phyloP scores from a whole-genome alignment of 2,113 vertebrate genomes.

The Centropristis striata region DNA sequence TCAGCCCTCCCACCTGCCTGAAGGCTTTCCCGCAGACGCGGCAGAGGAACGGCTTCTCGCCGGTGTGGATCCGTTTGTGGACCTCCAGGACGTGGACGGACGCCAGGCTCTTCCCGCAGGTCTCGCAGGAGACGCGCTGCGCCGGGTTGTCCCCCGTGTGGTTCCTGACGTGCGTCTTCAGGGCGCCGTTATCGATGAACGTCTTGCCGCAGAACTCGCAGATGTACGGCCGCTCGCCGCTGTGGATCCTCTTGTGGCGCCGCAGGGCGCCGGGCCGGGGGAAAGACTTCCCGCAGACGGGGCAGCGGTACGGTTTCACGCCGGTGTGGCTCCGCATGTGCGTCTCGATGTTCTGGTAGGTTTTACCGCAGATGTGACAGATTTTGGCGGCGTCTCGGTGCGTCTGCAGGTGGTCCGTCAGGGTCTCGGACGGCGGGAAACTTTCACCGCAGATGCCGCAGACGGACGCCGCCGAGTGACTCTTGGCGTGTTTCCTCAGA shows the following conservation, averaged over 20 bases:
- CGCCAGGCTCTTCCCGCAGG: constrained; percentile 75
- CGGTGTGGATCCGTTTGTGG: constrained; percentile 71
- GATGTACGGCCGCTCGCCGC: constrained; percentile 33
- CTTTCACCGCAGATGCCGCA: constrained; percentile 58
- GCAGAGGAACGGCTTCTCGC: constrained; percentile 72
- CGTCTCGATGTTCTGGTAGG: constrained; percentile 66
- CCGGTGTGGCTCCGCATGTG: constrained; percentile 74
- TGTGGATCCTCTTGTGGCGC: constrained; percentile 66
- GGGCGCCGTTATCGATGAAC: constrained; percentile 30
- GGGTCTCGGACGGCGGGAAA: neutral
- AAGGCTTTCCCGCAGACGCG: constrained; percentile 85
- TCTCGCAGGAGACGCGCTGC: constrained; percentile 56
- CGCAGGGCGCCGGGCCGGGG: constrained; percentile 46
- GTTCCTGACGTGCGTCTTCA: constrained; percentile 60
- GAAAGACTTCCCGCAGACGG: constrained; percentile 56
- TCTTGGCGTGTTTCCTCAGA: constrained; percentile 56
- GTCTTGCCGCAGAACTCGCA: constrained; percentile 70
- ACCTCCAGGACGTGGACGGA: constrained; percentile 77
- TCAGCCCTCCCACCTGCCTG: constrained; percentile 82
- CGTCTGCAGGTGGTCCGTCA: constrained; percentile 45
- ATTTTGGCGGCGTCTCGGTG: constrained; percentile 40
- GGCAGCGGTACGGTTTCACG: constrained; percentile 61
- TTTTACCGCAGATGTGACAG: constrained; percentile 79
- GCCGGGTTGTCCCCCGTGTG: constrained; percentile 44
- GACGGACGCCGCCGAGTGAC: constrained; percentile 20